A percentile compares a stretch with the other conserved stretches of the same genome.
These are phyloP conservation scores for Achroia grisella DNA, from an alignment of 1,140 invertebrate species.

Conservation along the genomic window DNA sequence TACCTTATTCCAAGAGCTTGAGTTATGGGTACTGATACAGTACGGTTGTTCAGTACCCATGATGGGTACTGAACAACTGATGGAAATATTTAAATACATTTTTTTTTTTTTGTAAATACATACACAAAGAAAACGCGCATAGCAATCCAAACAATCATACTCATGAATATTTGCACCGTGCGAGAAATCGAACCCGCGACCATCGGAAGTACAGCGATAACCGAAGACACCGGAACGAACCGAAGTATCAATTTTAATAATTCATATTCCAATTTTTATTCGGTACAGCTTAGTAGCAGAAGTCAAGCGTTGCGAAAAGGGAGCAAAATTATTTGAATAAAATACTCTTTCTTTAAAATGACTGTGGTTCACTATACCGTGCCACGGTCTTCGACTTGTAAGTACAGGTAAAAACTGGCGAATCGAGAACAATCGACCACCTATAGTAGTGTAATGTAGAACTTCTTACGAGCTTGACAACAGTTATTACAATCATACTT, in stretches of 20 bases:
- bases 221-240: neutral
- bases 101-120: too few species aligned
- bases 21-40: too few species aligned
- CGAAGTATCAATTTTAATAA: conserved; percentile 16
- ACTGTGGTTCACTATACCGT: neutral
- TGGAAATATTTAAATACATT: too few species aligned
- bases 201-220: too few species aligned
- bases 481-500: too few species aligned
- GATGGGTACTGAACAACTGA: too few species aligned
- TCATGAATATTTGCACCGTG: too few species aligned
- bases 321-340: conserved; percentile 18
- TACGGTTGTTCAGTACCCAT: too few species aligned
- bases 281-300: conserved; percentile 7
- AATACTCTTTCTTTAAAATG: neutral
- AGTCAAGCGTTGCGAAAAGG: conserved; percentile 15
- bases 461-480: neutral
- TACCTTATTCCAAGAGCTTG: too few species aligned
- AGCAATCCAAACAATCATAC: too few species aligned
- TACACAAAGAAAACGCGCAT: too few species aligned
- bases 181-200: too few species aligned
- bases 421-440: conserved; percentile 29
- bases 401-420: conserved; percentile 27
- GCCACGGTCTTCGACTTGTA: neutral
- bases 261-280: conserved; percentile 25
- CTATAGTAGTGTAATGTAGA: conserved; percentile 16